Evolutionary conservation across 30 jellyfish, hydroid and myxozoan species (phyloP).

Genomic region (Aurelia coerulea): DNA sequence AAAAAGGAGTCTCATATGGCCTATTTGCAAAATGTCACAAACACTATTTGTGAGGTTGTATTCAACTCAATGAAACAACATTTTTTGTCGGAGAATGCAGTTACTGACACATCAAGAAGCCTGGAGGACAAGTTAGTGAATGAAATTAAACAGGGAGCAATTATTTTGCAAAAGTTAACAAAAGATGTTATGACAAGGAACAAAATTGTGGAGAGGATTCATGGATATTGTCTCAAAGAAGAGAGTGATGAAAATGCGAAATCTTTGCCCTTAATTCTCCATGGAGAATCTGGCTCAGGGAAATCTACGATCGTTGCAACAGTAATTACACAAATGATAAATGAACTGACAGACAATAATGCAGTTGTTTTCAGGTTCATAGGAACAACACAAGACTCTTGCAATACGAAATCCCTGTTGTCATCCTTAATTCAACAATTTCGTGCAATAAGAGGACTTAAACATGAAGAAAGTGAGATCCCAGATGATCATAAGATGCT

Average conservation of each 20-base stretch:
- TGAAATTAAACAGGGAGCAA: conserved; percentile 20
- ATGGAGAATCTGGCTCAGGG: conserved; percentile 52
- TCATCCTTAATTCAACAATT: conserved; percentile 35
- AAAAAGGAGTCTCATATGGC: not conserved
- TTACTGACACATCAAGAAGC: not conserved
- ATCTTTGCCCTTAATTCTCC: conserved; percentile 6
- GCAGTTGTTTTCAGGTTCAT: conserved; percentile 27
- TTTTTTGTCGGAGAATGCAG: not conserved
- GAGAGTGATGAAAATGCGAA: not conserved
- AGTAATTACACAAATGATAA: not conserved
- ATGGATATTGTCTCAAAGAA: conserved; percentile 1
- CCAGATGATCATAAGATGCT: not conserved
- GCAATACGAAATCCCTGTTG: conserved; percentile 13
- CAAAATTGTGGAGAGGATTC: not conserved
- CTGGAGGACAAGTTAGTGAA: not conserved
- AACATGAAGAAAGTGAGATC: not conserved
- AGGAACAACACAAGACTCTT: conserved; percentile 41
- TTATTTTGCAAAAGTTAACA: not conserved
- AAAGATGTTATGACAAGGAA: conserved; percentile 12
- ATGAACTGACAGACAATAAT: not conserved
- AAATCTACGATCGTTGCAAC: conserved; percentile 33
- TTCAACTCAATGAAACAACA: conserved; percentile 9
- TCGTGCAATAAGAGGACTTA: not conserved
- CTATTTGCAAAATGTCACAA: conserved; percentile 35
- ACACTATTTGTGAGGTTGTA: conserved; percentile 23